These are phyloP conservation scores for Nymphalis io DNA, from an alignment of 1,140 invertebrate species.

Conservation along the genomic window DNA sequence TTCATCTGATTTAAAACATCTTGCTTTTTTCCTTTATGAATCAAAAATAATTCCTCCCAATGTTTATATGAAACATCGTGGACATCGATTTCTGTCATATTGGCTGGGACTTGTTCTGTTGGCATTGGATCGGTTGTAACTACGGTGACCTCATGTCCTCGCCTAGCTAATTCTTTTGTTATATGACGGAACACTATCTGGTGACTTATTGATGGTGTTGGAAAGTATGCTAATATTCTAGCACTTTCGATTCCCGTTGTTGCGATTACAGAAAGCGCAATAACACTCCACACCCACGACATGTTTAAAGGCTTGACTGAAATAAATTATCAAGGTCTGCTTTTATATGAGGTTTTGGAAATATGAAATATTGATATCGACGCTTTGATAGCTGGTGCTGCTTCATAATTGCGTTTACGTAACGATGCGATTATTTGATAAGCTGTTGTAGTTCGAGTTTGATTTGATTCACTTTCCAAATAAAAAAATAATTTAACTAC, in stretches of 20 bases:
- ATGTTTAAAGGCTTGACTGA: background rate
- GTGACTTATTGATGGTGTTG: conserved; percentile 73
- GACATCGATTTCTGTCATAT: conserved; percentile 57
- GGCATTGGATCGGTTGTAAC: conserved; percentile 56
- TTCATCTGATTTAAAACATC: conserved; percentile 23
- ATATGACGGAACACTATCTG: conserved; percentile 71
- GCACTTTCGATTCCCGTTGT: conserved; percentile 16
- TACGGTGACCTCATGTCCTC: conserved; percentile 58
- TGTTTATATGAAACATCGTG: conserved; percentile 47
- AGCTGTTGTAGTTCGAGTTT: too few species aligned
- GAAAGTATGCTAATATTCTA: conserved; percentile 73
- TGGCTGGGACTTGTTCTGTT: conserved; percentile 36
- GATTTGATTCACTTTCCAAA: too few species aligned
- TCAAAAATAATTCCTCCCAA: conserved; percentile 38
- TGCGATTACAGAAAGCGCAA: background rate
- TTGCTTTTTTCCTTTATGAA: conserved; percentile 21
- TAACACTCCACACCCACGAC: background rate
- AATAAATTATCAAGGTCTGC: conserved; percentile 10
- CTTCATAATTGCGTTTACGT: too few species aligned
- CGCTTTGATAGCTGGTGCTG: too few species aligned
- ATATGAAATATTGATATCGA: conserved; percentile 9
- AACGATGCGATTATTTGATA: too few species aligned
- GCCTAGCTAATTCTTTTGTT: conserved; percentile 43
- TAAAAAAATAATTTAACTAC: too few species aligned
- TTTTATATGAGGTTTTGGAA: conserved; percentile 34